These are phyloP conservation scores for Tetranychus urticae DNA, from an alignment of 1,140 invertebrate genomes.

Conservation along the genomic window DNA sequence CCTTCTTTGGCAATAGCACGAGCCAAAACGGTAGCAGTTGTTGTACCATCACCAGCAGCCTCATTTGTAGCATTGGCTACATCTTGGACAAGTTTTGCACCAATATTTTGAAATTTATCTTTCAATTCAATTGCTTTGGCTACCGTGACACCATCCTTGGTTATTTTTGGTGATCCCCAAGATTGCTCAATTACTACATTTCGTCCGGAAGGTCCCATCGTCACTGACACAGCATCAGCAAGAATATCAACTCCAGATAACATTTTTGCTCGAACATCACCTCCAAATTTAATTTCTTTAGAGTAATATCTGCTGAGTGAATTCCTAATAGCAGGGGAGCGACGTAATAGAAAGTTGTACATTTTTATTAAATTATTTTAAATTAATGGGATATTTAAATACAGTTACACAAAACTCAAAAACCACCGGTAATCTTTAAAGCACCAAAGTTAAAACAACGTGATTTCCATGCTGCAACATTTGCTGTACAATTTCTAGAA, in stretches of 20 bases:
- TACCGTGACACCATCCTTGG: conserved; percentile 98
- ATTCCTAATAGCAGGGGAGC: too few species aligned
- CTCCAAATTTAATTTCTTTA: conserved; percentile 94
- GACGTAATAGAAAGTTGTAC: too few species aligned
- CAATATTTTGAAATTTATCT: conserved; percentile 98
- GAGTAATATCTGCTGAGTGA: conserved; percentile 25
- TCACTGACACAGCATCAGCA: conserved; percentile 95
- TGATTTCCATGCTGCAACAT: too few species aligned
- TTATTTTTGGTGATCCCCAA: conserved; percentile 98
- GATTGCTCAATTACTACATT: conserved; percentile 99
- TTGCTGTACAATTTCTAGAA: too few species aligned
- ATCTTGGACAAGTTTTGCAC: conserved; percentile 96
- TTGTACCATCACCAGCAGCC: conserved; percentile 97
- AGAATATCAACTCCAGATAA: conserved; percentile 89
- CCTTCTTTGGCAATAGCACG: conserved; percentile 92
- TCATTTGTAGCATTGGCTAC: conserved; percentile 99
- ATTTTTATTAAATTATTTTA: too few species aligned
- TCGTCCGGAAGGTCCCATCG: conserved; percentile 96
- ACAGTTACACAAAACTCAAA: too few species aligned
- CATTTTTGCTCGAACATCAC: conserved; percentile 87
- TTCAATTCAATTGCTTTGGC: conserved; percentile 94
- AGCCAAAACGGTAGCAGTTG: conserved; percentile 90
- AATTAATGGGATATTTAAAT: too few species aligned
- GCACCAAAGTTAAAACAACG: too few species aligned
- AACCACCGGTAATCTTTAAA: too few species aligned